Base-by-base conservation (phyloP, 2,888 invertebrate species). In the Andrena bucephala region DNA sequence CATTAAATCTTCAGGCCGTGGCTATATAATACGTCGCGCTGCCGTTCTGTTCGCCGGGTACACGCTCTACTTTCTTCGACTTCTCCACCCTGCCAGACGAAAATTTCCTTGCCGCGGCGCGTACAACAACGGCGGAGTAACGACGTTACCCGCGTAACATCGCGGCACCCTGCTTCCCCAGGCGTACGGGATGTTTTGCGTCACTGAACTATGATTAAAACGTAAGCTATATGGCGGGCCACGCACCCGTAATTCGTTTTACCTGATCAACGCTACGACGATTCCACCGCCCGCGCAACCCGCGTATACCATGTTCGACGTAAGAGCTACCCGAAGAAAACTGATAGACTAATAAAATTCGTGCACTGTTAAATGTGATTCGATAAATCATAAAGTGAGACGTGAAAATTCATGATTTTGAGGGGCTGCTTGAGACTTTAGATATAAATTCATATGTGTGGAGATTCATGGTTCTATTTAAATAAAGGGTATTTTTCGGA, bases 1-100 rank as follows among this genome's bases (percentile, higher is more conserved):
- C 84, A 70, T 86, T 84, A 86, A 84, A 87, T 79, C 62, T 71
- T 57, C 72, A 31, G 24, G 27, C n/a, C 42, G 59, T 54, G 69
- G 10, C 42, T 59, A 65, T 65, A 70, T 71, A 73, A 70, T 71
- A 42, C 33, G 66, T 24, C n/a, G 48, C 48, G 33, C 54, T 54
- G 20, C 20, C 54, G n/a, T 13, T 16, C 24, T 52, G 52, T 52
- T 57, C 50, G 48, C 68, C 6, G 52, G n/a, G 52, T 50, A 16
- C 42, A 71, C 50, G 27, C 62, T 68, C 59, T 62, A 70, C 54
- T 69, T 77, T 75, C 77, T 74, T 60, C 72, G 67, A 59, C 63
- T 79, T 59, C 52, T 42, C 57, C 57, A 48, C 36, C 52, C 62
- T 16, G 60, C 54, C 60, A 59, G 29, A 65, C 54, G 48, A 66